Base-by-base conservation (phyloP, 2,113 vertebrate species). In the Ameiurus melas region DNA sequence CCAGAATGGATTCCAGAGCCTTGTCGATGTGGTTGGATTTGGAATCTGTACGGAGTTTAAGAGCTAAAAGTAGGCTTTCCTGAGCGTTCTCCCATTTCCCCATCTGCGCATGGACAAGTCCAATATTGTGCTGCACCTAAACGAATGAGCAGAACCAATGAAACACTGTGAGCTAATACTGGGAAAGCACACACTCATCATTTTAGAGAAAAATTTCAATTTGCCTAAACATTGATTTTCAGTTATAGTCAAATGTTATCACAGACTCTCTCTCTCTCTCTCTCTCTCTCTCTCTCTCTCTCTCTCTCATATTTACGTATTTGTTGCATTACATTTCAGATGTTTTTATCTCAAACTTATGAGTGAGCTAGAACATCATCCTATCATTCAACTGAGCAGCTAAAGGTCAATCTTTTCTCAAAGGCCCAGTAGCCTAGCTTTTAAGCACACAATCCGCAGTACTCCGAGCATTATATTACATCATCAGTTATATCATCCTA, bases 121-220 rank as follows among this genome's bases (percentile, higher is more conserved):
- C 97, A 0, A 96, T 93, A n/a, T 99, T 99, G 89, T 96, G 96
- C 25, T 99, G 94, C 77, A 99, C 94, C 98, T 99, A 57, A 86
- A 90, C 14, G 89, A 0, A 90, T 19, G 89, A 0, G 2, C 19
- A 86, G 60, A 86, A 89, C 27, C 75, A 68, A 27, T n/a, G 19
- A 71, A 82, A 47, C 10, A 81, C 27, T 30, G 9, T 70, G 55
- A 68, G 33, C 7, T 43, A 66, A 47, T 66, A n/a, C 82, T n/a
- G 25, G 39, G 57, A 62, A 60, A 83, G 25, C 53, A 81, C 43
- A 75, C 12, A n/a, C 9, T 53, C 13, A 78, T 78, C 25, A 51
- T 51, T 51, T 43, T 43, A 75, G 36, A 75, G 20, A 75, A 75
- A 8, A 10, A 47, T 12, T 39, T 25, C 22, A 47, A 73, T 43